These are phyloP conservation scores for Trichonephila clavata DNA, from an alignment of 1,140 invertebrate species.

Conservation along the genomic window DNA sequence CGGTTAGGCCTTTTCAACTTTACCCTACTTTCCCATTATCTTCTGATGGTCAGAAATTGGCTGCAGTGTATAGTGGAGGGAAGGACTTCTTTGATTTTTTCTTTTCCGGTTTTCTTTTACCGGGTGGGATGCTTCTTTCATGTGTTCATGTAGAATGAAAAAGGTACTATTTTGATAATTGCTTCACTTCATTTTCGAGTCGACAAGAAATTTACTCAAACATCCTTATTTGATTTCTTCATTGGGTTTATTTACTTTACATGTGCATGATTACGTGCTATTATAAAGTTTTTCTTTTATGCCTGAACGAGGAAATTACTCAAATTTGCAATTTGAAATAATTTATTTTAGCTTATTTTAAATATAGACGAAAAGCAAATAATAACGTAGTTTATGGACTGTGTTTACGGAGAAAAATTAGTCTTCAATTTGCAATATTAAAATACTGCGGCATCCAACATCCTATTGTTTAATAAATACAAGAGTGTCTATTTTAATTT, in stretches of 20 bases:
- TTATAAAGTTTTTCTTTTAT: background rate
- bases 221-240: background rate
- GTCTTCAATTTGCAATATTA: no score
- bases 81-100: constrained; percentile 12
- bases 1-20: constrained; percentile 58
- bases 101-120: constrained; percentile 36
- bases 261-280: background rate
- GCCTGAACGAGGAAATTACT: no score
- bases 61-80: constrained; percentile 33
- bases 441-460: no score
- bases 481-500: no score
- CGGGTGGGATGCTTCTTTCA: constrained; percentile 1
- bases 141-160: background rate
- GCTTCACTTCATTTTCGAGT: constrained; percentile 22
- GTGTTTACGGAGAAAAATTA: no score
- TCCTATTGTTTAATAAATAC: no score
- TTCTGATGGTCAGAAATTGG: constrained; percentile 48
- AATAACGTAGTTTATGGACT: no score
- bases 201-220: background rate
- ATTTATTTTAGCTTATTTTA: no score
- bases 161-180: background rate
- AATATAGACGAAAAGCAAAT: no score
- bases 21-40: constrained; percentile 62
- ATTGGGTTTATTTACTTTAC: background rate
- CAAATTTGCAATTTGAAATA: no score